Evolutionary conservation across 2,888 invertebrate genomes (phyloP).

Genomic region (Nomada hirtipes): DNA sequence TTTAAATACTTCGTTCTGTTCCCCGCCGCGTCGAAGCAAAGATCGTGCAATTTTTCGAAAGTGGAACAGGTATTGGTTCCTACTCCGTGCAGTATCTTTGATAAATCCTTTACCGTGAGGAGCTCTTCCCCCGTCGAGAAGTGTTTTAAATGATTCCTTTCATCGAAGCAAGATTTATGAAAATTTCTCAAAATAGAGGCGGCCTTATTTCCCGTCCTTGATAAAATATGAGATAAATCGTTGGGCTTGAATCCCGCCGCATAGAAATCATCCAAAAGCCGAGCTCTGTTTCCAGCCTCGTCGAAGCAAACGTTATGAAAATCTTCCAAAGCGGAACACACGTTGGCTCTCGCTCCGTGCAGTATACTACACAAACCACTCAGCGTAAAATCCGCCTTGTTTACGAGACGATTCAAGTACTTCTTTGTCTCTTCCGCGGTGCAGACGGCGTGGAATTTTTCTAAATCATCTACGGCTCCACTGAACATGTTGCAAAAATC

Average conservation of each 20-base stretch:
- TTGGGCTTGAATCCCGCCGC: slow-evolving; percentile 55
- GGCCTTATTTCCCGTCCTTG: slow-evolving; percentile 73
- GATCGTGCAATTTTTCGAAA: slow-evolving; percentile 57
- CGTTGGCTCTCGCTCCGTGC: slow-evolving; percentile 57
- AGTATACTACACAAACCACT: slow-evolving; percentile 74
- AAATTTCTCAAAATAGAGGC: slow-evolving; percentile 75
- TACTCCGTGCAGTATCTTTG: slow-evolving; percentile 59
- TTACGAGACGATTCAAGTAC: slow-evolving; percentile 69
- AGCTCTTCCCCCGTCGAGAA: slow-evolving; percentile 71
- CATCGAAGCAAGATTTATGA: slow-evolving; percentile 74
- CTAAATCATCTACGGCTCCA: slow-evolving; percentile 69
- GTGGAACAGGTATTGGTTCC: slow-evolving; percentile 61
- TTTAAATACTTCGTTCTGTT: slow-evolving; percentile 76
- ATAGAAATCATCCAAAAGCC: slow-evolving; percentile 67
- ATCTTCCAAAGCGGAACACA: slow-evolving; percentile 65
- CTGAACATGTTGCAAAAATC: slow-evolving; percentile 74
- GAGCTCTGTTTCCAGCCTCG: slow-evolving; percentile 73
- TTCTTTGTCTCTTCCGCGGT: slow-evolving; percentile 69
- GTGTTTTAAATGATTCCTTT: slow-evolving; percentile 73
- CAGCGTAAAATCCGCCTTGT: slow-evolving; percentile 57
- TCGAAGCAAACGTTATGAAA: slow-evolving; percentile 74
- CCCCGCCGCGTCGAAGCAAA: slow-evolving; percentile 72
- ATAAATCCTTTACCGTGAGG: slow-evolving; percentile 74
- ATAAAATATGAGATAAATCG: slow-evolving; percentile 76
- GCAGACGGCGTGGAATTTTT: slow-evolving; percentile 74